These are phyloP conservation scores for Crotophaga sulcirostris DNA, from an alignment of 2,113 vertebrate species.

Conservation along the genomic window DNA sequence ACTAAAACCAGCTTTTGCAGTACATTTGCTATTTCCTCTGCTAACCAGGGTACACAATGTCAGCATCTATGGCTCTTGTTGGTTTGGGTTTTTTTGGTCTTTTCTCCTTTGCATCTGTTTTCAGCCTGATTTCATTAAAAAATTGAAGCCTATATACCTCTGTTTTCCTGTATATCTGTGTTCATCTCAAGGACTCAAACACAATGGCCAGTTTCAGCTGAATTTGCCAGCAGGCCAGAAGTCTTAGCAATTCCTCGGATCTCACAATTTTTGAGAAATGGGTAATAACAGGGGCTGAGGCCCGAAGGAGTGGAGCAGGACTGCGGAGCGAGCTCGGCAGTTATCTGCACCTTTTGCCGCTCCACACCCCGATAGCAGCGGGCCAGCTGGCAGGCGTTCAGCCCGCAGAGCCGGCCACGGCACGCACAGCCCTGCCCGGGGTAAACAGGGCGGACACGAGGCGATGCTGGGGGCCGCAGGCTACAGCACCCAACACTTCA, in stretches of 20 bases:
- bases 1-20: not conserved
- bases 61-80: not conserved
- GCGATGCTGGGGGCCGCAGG: too few relatives aligned
- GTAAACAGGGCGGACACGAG: not conserved
- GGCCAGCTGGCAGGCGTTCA: conserved; percentile 1
- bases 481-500: accelerated
- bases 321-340: accelerated
- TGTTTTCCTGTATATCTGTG: not conserved
- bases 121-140: not conserved
- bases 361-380: not conserved
- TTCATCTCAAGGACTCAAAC: not conserved
- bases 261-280: accelerated
- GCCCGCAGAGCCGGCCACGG: not conserved
- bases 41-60: not conserved
- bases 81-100: accelerated
- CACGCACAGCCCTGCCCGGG: not conserved
- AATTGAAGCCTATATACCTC: not conserved
- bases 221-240: accelerated
- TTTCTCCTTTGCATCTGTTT: not conserved
- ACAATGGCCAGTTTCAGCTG: not conserved
- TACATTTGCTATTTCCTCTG: not conserved
- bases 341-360: not conserved
- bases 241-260: accelerated
- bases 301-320: not conserved
- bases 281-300: not conserved